phyloP scores from a whole-genome alignment of 2,888 invertebrate species.

The Tenthredo mesomela region DNA sequence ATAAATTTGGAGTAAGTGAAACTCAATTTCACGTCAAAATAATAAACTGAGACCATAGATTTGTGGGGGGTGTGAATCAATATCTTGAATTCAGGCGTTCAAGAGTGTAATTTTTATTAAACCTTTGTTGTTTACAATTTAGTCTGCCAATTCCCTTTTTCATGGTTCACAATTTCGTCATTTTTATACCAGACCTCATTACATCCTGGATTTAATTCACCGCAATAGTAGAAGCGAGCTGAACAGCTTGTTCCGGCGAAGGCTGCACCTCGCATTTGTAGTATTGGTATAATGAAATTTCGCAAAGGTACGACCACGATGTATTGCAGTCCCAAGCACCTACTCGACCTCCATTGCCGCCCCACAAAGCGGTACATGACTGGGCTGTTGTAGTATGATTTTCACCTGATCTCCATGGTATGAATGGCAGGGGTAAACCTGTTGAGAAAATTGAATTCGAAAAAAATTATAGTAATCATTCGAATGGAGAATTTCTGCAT shows the following conservation, averaged over 20 bases:
- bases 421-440: conserved; percentile 10
- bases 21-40: too few species aligned
- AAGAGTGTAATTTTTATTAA: too few species aligned
- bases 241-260: background rate
- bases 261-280: background rate
- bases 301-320: conserved; percentile 4
- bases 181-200: background rate
- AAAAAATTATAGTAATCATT: background rate
- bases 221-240: background rate
- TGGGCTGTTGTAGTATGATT: background rate
- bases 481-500: too few species aligned
- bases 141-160: too few species aligned
- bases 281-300: background rate
- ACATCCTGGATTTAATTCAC: background rate
- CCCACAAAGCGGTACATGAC: conserved; percentile 8
- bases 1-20: too few species aligned
- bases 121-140: too few species aligned
- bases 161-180: too few species aligned
- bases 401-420: background rate
- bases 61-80: too few species aligned
- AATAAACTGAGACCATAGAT: too few species aligned
- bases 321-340: background rate
- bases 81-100: too few species aligned
- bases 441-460: background rate
- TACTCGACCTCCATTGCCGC: background rate